Percentiles rank a stretch among this genome's conserved stretches.
Evolutionary conservation across 2,113 vertebrate species (phyloP).

Genomic region (Todiramphus chloris): DNA sequence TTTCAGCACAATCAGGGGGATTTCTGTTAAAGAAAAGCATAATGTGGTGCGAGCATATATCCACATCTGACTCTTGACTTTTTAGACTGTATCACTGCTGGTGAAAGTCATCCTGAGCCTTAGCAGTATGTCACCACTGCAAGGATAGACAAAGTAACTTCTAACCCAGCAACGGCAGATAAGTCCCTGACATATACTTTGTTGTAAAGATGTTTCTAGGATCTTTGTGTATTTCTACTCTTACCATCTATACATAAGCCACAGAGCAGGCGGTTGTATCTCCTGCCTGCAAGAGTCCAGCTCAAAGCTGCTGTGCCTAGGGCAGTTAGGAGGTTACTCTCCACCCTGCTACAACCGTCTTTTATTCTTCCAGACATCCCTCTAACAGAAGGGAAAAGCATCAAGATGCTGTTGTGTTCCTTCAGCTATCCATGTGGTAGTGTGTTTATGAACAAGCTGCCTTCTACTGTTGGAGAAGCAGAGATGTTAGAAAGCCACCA

Average conservation of each 20-base stretch:
- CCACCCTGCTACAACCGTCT: background rate
- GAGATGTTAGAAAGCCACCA: rapidly evolving
- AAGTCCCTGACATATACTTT: background rate
- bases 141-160: background rate
- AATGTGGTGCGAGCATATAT: background rate
- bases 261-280: background rate
- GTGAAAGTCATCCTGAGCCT: background rate
- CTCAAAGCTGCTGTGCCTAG: background rate
- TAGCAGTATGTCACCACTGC: background rate
- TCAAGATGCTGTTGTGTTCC: background rate
- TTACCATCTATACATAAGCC: background rate
- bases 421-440: background rate
- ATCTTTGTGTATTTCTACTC: background rate
- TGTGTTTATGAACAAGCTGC: background rate
- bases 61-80: background rate
- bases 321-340: background rate
- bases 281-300: background rate
- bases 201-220: background rate
- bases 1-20: background rate
- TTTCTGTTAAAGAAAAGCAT: background rate
- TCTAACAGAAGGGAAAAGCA: background rate
- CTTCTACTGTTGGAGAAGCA: background rate
- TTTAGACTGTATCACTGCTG: background rate
- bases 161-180: background rate
- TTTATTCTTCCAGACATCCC: background rate